Base-by-base conservation (phyloP, 1,140 invertebrate species). In the Lordiphosa collinella region DNA sequence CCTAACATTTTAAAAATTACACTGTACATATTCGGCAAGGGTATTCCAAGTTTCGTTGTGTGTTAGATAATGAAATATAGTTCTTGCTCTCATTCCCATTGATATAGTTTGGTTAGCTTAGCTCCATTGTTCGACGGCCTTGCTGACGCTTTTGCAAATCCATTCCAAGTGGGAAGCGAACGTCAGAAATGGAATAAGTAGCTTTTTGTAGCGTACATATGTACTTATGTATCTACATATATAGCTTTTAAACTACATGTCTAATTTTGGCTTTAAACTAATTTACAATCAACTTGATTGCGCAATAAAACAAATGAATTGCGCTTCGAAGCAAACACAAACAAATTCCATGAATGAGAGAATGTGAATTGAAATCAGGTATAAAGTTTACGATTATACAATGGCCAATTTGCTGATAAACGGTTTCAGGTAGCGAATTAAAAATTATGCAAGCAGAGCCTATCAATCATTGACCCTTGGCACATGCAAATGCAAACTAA, bases 121-220 rank as follows among this genome's bases (percentile, higher is more conserved):
- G 12, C 37, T 46, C 44, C 59, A 60, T 60, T 47, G 57, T 47
- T 47, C 6, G 31, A 18, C 46, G 46, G 18, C 48, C 34, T 50
- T 35, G 32, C 31, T 49, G n/a, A 14, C 10, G 11, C 18, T 35
- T n/a, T 64, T 51, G 61, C 66, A 41, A 60, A 55, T 65, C 46
- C 41, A 54, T 18, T 36, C n/a, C 48, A 36, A 35, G n/a, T 14
- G 32, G 32, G 46, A 32, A 48, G 31, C 31, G 31, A 14, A 31
- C 18, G 22, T 43, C 18, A 43, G 18, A 43, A 44, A 44, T 31
- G 41, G 25, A 44, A 44, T 29, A 29, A 29, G 25, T 29, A 29
- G 25, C 25, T 29, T 29, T 29, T 29, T 44, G 41, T 25, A 44
- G 25, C 41, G 22, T 8, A 29, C 25, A 29, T 29, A 8, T 2